Conservation (phyloP, 2,888 invertebrate genomes). For the Synanthedon formicaeformis region DNA sequence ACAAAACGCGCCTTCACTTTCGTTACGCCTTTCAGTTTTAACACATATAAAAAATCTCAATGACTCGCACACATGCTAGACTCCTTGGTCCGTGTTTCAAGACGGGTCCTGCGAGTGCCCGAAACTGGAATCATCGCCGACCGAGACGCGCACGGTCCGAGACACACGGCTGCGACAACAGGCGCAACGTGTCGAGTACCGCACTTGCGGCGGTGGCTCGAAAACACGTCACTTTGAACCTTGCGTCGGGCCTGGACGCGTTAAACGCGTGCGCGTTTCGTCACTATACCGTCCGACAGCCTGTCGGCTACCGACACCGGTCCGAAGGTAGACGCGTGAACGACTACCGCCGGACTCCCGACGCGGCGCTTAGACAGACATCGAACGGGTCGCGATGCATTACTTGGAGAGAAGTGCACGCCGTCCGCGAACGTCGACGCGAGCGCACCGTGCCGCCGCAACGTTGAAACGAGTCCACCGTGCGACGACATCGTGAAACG, state of each 20-base stretch:
- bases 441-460: not conserved
- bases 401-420: not conserved
- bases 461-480: not conserved
- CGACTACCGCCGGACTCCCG: not conserved
- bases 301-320: too few species aligned
- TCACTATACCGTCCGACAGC: too few species aligned
- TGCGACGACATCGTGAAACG: not conserved
- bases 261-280: too few species aligned
- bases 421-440: not conserved
- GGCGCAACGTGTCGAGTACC: too few species aligned
- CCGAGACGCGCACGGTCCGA: not conserved
- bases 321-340: not conserved
- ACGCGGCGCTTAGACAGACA: not conserved
- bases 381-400: not conserved
- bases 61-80: constrained; percentile 71
- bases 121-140: not conserved
- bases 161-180: too few species aligned
- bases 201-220: too few species aligned
- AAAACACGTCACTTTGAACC: too few species aligned
- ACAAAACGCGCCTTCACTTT: constrained; percentile 22
- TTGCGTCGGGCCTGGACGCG: too few species aligned
- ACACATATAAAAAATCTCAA: constrained; percentile 51
- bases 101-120: not conserved
- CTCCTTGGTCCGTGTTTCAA: not conserved
- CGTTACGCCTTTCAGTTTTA: constrained; percentile 72